Evolutionary conservation across 2,113 vertebrate genomes (phyloP).

Genomic region (Plecotus auritus): DNA sequence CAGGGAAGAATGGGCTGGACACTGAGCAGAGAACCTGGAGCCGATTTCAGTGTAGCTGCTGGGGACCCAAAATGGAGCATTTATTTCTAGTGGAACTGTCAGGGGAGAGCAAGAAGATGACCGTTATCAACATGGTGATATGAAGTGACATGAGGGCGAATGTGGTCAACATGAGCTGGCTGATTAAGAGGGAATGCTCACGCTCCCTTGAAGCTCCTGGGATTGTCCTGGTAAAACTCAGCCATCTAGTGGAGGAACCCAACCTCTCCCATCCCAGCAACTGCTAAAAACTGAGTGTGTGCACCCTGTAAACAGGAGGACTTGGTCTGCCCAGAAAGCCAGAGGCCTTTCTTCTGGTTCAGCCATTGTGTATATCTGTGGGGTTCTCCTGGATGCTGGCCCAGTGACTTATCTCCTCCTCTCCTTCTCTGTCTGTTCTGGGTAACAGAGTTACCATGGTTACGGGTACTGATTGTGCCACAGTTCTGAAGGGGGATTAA

Average conservation of each 20-base stretch:
- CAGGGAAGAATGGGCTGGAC: not conserved
- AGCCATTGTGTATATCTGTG: not conserved
- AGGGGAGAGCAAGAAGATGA: not conserved
- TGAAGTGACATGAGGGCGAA: not conserved
- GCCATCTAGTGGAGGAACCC: not conserved
- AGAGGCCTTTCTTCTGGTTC: not conserved
- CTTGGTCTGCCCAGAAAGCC: not conserved
- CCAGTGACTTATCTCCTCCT: not conserved
- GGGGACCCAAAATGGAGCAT: not conserved
- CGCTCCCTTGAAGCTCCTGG: not conserved
- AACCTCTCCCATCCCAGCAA: not conserved
- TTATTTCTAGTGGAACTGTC: not conserved
- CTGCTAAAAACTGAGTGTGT: not conserved
- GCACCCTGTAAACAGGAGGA: not conserved
- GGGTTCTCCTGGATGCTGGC: not conserved
- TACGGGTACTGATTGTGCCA: conserved; percentile 20
- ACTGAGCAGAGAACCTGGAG: not conserved
- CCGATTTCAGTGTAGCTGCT: not conserved
- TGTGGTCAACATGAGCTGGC: not conserved
- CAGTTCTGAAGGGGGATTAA: conserved; percentile 45
- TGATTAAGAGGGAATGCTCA: not conserved
- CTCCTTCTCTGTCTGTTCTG: not conserved
- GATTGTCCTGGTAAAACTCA: not conserved
- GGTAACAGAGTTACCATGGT: conserved; percentile 37
- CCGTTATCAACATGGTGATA: not conserved